These are phyloP conservation scores for Scaptomyza hsui DNA, from an alignment of 1,140 invertebrate genomes.

Conservation along the genomic window DNA sequence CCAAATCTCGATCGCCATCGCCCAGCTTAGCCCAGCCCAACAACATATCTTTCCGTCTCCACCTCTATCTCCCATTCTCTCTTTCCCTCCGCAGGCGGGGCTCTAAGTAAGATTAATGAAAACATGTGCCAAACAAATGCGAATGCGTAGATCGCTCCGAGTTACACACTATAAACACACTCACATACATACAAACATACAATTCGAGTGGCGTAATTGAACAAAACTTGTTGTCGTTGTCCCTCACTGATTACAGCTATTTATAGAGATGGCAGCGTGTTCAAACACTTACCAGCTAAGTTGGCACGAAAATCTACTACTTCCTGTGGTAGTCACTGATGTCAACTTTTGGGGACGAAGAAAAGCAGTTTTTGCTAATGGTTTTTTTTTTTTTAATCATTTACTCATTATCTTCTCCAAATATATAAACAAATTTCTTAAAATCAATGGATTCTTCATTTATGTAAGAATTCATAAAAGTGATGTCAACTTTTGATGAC, in stretches of 20 bases:
- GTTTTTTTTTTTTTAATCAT: too few species aligned
- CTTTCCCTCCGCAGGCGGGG: slow-evolving; percentile 14
- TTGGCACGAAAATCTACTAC: background rate
- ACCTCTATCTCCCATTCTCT: slow-evolving; percentile 17
- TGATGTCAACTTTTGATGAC: too few species aligned
- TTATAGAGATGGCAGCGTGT: slow-evolving; percentile 27
- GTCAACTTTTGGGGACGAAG: too few species aligned
- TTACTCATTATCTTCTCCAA: too few species aligned
- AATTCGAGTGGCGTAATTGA: slow-evolving; percentile 51
- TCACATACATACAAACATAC: slow-evolving; percentile 8
- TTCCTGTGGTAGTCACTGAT: background rate
- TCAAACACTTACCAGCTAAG: background rate
- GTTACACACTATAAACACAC: slow-evolving; percentile 47
- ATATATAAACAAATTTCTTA: too few species aligned
- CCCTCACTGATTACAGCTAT: slow-evolving; percentile 41
- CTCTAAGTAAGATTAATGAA: slow-evolving; percentile 72
- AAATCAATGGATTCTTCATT: too few species aligned
- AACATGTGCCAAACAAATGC: slow-evolving; percentile 79
- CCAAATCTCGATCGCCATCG: slow-evolving; percentile 39
- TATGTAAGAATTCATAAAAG: too few species aligned
- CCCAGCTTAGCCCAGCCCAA: slow-evolving; percentile 5
- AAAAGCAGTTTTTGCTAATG: too few species aligned
- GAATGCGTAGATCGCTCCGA: slow-evolving; percentile 56
- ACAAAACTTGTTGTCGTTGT: slow-evolving; percentile 52
- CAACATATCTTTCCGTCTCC: slow-evolving; percentile 31